A percentile compares a stretch with the other conserved stretches of the same genome.
Conservation (phyloP, 2,888 invertebrate genomes). For the Zeuzera pyrina region DNA sequence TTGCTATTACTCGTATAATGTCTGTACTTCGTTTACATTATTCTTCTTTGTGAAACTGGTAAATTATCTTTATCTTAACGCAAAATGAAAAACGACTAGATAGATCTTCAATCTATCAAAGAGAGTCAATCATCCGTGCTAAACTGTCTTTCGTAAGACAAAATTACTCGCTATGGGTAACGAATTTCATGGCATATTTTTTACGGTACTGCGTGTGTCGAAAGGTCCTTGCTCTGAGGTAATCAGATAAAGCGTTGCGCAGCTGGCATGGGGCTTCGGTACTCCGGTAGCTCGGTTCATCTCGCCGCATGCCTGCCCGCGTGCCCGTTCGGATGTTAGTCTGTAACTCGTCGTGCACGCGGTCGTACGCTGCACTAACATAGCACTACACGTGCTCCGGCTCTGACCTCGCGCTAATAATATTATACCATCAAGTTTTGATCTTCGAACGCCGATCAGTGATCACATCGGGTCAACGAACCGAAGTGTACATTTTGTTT, state of each 20-base stretch:
- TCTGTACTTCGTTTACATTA: too few species aligned
- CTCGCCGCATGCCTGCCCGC: constrained; percentile 29
- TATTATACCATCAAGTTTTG: too few species aligned
- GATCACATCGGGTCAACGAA: too few species aligned
- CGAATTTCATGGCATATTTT: constrained; percentile 63
- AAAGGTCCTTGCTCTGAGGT: constrained; percentile 70
- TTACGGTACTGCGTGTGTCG: constrained; percentile 56
- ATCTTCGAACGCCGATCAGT: too few species aligned
- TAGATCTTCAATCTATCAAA: too few species aligned
- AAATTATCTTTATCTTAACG: too few species aligned
- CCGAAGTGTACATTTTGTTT: too few species aligned
- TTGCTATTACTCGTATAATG: too few species aligned
- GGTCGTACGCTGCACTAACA: constrained; percentile 39
- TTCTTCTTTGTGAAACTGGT: too few species aligned
- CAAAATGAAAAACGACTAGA: too few species aligned
- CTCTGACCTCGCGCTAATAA: constrained; percentile 23
- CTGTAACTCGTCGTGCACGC: constrained; percentile 51
- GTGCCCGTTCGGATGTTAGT: constrained; percentile 39
- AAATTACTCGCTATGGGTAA: constrained; percentile 41
- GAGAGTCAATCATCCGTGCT: too few species aligned
- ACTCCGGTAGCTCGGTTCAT: constrained; percentile 37
- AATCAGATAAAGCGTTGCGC: constrained; percentile 55
- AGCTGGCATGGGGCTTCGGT: constrained; percentile 44
- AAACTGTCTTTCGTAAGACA: constrained; percentile 37
- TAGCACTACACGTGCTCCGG: constrained; percentile 21